Percentiles rank a stretch among this genome's conserved stretches.
Conservation (phyloP, 92 coral and sea anemone species). For the Palythoa caribaeorum region DNA sequence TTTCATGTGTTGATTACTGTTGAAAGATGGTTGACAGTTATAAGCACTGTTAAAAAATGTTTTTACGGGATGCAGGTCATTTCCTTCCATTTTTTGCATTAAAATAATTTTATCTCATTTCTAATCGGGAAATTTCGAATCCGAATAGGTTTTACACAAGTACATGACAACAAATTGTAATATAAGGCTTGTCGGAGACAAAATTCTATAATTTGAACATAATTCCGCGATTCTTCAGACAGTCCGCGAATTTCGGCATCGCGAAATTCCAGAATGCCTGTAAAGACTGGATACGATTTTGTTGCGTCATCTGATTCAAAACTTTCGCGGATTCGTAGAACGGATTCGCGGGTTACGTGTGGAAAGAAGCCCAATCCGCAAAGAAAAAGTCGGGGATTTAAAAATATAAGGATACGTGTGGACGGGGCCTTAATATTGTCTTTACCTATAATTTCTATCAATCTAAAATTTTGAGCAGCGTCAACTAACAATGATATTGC, state of each 20-base stretch:
- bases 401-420: no score
- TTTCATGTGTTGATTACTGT: conserved; percentile 13
- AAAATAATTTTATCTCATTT: neutral
- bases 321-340: no score
- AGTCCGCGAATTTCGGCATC: neutral
- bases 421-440: no score
- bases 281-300: no score
- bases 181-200: conserved; percentile 4
- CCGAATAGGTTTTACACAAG: neutral
- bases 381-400: no score
- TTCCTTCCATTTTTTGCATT: conserved; percentile 24
- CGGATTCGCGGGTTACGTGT: no score
- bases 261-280: neutral
- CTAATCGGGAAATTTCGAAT: conserved; percentile 5
- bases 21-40: conserved; percentile 9
- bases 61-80: neutral
- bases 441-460: no score
- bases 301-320: no score
- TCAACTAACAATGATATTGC: no score
- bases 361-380: no score
- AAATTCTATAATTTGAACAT: neutral
- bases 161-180: conserved; percentile 4
- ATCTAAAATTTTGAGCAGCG: no score
- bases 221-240: neutral
- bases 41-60: neutral